Percentiles rank a stretch among this genome's conserved stretches.
Evolutionary conservation across 2,797 vertebrate genomes (phyloP).

Genomic region (Acropternis orthonyx): DNA sequence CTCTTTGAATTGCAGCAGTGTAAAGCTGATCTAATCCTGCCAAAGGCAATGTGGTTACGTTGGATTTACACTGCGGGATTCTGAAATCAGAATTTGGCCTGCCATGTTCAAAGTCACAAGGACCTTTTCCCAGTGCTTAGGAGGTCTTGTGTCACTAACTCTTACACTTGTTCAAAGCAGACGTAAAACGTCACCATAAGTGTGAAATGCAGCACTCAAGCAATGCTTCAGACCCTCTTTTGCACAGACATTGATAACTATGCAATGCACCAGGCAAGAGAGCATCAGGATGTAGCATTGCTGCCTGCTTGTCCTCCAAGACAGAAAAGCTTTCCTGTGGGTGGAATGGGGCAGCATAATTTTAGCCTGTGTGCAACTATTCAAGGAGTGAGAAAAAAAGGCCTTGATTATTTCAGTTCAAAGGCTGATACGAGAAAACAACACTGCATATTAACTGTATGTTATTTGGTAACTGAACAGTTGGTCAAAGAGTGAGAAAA

Average conservation of each 20-base stretch:
- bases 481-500: not conserved
- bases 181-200: not conserved
- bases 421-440: not conserved
- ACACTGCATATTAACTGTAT: not conserved
- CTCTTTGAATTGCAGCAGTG: not conserved
- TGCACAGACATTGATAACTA: not conserved
- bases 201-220: not conserved
- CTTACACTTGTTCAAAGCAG: not conserved
- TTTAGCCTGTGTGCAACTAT: not conserved
- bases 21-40: slow-evolving; percentile 38
- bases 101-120: not conserved
- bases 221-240: not conserved
- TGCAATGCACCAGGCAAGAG: not conserved
- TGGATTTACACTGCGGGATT: not conserved
- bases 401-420: not conserved
- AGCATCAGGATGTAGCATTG: not conserved
- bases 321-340: not conserved
- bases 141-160: not conserved
- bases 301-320: not conserved
- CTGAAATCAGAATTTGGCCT: slow-evolving; percentile 8
- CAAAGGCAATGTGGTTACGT: not conserved
- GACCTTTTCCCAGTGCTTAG: not conserved
- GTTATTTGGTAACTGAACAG: not conserved
- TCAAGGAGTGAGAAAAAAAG: not conserved
- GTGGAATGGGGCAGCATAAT: not conserved